Evolutionary conservation across 2,888 invertebrate genomes (phyloP), one percentile per base, ranked within the genome.

Genomic region (Geophilus truncorum): DNA sequence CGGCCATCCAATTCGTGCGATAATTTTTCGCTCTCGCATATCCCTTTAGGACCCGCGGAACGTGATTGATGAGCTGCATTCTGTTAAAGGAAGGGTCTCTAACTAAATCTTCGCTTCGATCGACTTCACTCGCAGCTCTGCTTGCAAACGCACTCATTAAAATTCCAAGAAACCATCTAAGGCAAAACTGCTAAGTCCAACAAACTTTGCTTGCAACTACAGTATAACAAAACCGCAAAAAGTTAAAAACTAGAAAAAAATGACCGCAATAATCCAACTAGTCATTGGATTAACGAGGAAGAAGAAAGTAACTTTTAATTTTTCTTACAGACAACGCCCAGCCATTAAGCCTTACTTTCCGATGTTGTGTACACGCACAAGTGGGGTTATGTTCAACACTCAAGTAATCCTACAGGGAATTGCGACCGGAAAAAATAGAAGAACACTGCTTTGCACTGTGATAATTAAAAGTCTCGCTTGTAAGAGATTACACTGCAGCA

Each of bases 361-460:
- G 12, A 28, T 28, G 62, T 62, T 62, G 62, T 23, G 62, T 62
- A 62, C 25, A 25, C 62, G 23, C 62, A 62, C 62, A 62, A 62
- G 9, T 62, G 62, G 62, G 62, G 62, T 62, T 62, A 62, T 62
- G 25, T 62, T 62, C 25, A 57, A 62, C 62, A 62, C 28, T 62
- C 12, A 62, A 62, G 62, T 62, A 62, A 62, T 62, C 62, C 62
- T 25, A 15, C 25, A 62, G 62, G 62, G 62, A 62, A 62, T 62
- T 62, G 62, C 10, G 23, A 9, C 23, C 9, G 9, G 9, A 62
- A 62, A 62, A 18, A 62, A 62, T 25, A 3, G 15, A 62, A 28
- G 62, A 62, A 62, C 62, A 62, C 62, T 62, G 62, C 62, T 62
- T 62, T 62, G 62, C 62, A 62, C 62, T 62, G 62, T 62, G 62